Conservation (phyloP, 2,888 invertebrate species). For the Eupithecia pulchellata region DNA sequence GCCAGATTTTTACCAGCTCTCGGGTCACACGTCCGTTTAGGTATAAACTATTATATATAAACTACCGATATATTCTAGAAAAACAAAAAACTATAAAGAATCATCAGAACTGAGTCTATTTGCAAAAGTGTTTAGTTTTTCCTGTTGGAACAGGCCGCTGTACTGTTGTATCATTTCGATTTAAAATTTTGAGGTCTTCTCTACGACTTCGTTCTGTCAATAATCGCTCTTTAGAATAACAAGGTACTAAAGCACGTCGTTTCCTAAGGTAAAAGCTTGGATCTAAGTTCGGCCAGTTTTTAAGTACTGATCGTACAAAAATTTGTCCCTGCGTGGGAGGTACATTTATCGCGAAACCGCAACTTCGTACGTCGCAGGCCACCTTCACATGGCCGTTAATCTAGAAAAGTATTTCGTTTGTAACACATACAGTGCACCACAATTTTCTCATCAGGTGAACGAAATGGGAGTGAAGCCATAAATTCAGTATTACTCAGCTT, state of each 20-base stretch:
- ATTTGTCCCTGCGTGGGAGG: no score
- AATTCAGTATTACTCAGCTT: neutral
- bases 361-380: no score
- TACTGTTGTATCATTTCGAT: neutral
- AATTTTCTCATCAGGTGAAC: neutral
- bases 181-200: neutral
- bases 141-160: neutral
- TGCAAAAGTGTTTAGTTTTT: neutral
- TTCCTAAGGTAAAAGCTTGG: no score
- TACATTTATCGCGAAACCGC: no score
- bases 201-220: neutral
- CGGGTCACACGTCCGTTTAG: no score
- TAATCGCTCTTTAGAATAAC: neutral
- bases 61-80: no score
- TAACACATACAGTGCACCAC: neutral
- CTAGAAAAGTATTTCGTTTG: neutral
- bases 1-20: no score
- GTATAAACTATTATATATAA: no score
- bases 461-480: neutral
- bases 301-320: no score
- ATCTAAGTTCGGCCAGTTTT: no score
- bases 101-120: neutral
- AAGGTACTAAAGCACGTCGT: neutral
- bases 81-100: neutral
- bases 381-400: no score